These are phyloP conservation scores for Leptinotarsa peninsularis DNA, from an alignment of 2,888 invertebrate species.

Conservation along the genomic window DNA sequence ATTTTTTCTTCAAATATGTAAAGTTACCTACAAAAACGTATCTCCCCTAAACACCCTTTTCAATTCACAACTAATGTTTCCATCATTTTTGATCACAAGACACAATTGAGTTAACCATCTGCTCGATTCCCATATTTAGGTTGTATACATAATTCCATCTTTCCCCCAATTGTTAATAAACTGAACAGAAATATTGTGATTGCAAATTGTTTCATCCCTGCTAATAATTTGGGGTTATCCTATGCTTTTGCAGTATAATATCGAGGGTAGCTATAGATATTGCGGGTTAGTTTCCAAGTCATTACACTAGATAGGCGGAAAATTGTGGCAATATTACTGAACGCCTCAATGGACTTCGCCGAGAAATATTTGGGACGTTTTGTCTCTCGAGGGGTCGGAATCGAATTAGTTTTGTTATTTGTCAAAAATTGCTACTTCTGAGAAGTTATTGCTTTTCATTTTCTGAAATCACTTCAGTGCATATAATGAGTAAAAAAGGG, in stretches of 20 bases:
- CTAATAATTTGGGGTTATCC: constrained; percentile 46
- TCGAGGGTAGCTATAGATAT: constrained; percentile 41
- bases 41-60: not conserved
- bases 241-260: constrained; percentile 17
- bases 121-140: constrained; percentile 25
- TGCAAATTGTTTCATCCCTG: constrained; percentile 51
- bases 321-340: constrained; percentile 45
- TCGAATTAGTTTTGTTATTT: constrained; percentile 20
- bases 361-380: constrained; percentile 21
- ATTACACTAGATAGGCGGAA: constrained; percentile 48
- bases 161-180: constrained; percentile 38
- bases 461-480: not conserved
- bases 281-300: constrained; percentile 47
- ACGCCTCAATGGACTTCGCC: not conserved
- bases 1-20: no score
- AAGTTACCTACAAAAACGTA: not conserved
- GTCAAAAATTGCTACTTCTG: not conserved
- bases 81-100: not conserved
- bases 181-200: constrained; percentile 51
- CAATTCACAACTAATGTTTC: not conserved
- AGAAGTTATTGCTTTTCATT: not conserved
- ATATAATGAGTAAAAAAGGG: not conserved
- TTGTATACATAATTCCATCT: constrained; percentile 25
- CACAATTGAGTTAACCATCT: constrained; percentile 18
- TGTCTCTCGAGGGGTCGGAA: constrained; percentile 9